Conservation (phyloP, 2,797 vertebrate species). For the Gymnothorax javanicus region DNA sequence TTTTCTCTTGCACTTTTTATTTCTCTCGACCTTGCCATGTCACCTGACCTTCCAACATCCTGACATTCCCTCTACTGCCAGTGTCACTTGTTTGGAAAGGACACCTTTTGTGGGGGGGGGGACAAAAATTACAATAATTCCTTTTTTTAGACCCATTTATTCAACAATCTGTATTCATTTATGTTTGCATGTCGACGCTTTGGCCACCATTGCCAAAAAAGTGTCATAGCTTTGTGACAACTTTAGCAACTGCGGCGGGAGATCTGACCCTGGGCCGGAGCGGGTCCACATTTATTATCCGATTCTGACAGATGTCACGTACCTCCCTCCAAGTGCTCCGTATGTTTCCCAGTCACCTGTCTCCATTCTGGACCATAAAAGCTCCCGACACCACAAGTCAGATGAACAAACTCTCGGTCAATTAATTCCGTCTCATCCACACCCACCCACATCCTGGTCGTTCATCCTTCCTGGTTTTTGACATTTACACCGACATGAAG, state of each 20-base stretch:
- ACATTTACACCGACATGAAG: not conserved
- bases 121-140: not conserved
- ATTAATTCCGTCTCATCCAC: conserved; percentile 25
- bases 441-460: not conserved
- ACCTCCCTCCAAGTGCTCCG: conserved; percentile 76
- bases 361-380: conserved; percentile 75
- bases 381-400: conserved; percentile 63
- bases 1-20: conserved; percentile 46
- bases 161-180: conserved; percentile 64
- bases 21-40: conserved; percentile 74
- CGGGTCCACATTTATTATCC: conserved; percentile 54
- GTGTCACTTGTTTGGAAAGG: not conserved
- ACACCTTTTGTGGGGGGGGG: not conserved
- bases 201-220: conserved; percentile 70
- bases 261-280: conserved; percentile 69
- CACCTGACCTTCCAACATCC: conserved; percentile 72
- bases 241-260: conserved; percentile 68
- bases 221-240: conserved; percentile 73
- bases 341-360: conserved; percentile 78
- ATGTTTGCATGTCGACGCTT: conserved; percentile 60
- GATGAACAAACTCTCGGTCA: conserved; percentile 3
- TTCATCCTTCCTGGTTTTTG: not conserved
- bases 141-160: conserved; percentile 60
- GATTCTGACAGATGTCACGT: conserved; percentile 77
- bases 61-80: conserved; percentile 8